Base-by-base conservation (phyloP, 2,797 vertebrate genomes). In the Hemitrygon akajei region DNA sequence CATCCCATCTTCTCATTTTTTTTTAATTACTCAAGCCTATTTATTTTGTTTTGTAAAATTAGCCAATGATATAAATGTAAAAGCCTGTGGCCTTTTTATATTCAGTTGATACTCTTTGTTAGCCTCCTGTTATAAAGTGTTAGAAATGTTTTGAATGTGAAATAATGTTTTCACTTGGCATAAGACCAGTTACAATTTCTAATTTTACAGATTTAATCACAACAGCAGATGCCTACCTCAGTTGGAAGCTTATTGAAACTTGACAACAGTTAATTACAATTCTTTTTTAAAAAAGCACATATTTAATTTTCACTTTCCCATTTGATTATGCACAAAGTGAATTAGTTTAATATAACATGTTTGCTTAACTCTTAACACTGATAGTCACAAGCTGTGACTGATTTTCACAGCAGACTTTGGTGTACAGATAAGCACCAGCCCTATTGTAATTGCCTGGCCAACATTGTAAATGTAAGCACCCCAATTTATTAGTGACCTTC, bases 141-240 rank as follows among this genome's bases (percentile, higher is more conserved):
- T 86, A 30, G 27, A n/a, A n/a, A 56, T 86, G 30, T n/a, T 11
- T 60, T 60, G 56, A 60, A 27, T n/a, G 14, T 12, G n/a, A 58
- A 63, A 56, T 25, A 81, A 81, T 40, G 80, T 56, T 37, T 56
- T 37, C 20, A 40, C 30, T 63, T 37, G 86, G 86, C 86, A 89
- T 63, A 20, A 69, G 86, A 89, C 86, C 63, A 89, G 63, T 69
- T 66, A 89, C 18, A 69, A 89, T 66, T 69, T 89, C 18, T 69
- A 89, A 89, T 63, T 69, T 89, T 89, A 69, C 86, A 69, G 86
- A 69, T 69, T 69, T 66, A 89, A 66, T 69, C 86, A 69, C 60
- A 89, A 89, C 60, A 89, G 86, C 86, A 89, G 86, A 89, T 89
- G 86, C 86, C 63, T n/a, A 89, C n/a, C 86, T 89, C 86, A 89